Base-by-base conservation (phyloP, 2,888 invertebrate genomes). In the Limulus polyphemus region DNA sequence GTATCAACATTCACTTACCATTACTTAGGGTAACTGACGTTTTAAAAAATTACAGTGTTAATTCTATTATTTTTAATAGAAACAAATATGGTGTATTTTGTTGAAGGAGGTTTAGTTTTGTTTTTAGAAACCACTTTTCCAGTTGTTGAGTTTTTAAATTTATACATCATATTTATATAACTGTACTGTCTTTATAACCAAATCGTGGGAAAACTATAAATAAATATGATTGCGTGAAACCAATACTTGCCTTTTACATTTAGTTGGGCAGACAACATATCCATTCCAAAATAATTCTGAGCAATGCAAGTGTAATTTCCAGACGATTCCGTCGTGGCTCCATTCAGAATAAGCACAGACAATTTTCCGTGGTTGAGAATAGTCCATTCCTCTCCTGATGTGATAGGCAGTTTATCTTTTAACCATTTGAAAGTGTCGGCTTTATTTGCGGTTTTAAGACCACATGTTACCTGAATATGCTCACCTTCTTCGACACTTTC, bases 321-420 rank as follows among this genome's bases (percentile, higher is more conserved):
- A 48, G 65, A 58, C 47, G 61, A 61, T 17, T 59, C 49, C 3
- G 47, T 52, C 11, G 52, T 51, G 1, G 62, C 59, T 10, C 52
- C 46, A 52, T 63, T 63, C 46, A 65, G 61, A 56, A 63, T 65
- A n/a, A 65, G 47, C 0, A 65, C n/a, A 1, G 65, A 63, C 13
- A 32, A 51, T 47, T 61, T 61, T 7, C 47, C 10, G 1, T 58
- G n/a, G 0, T 32, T 14, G 9, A 60, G 17, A 55, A 65, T 58
- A 49, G 62, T 60, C 17, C 59, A 32, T 46, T 62, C 13, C 47
- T 56, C 47, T 1, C 56, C 11, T 10, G 9, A 51, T n/a, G 50
- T 58, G 10, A 66, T 51, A 12, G 14, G 47, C 1, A 17, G 1
- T 10, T 58, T 55, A 62, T 66, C 49, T 60, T 61, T 63, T 1